Conservation (phyloP, 2,113 vertebrate genomes). For the Zonotrichia leucophrys region DNA sequence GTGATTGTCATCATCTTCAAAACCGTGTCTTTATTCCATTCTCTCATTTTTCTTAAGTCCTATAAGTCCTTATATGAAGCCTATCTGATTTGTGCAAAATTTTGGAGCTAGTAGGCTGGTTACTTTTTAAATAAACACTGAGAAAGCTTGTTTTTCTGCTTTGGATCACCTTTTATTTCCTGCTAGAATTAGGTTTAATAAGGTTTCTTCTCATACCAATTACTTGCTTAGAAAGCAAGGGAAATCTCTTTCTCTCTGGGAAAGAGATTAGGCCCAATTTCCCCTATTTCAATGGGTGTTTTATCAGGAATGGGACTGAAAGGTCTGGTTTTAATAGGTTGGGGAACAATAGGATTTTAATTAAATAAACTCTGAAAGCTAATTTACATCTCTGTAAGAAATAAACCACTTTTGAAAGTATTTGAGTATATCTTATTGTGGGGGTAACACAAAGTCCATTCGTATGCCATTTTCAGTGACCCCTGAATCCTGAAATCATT, state of each 20-base stretch:
- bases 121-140: not conserved
- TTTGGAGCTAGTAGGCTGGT: not conserved
- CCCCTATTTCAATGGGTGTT: not conserved
- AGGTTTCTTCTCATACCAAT: not conserved
- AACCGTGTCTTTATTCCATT: not conserved
- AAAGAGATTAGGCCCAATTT: not conserved
- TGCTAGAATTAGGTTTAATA: not conserved
- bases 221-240: not conserved
- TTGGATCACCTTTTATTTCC: not conserved
- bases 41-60: rapidly evolving
- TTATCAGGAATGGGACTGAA: not conserved
- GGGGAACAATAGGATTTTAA: not conserved
- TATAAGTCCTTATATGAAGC: not conserved
- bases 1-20: not conserved
- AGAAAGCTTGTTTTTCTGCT: not conserved
- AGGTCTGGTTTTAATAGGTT: not conserved
- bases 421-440: not conserved
- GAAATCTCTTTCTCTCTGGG: not conserved
- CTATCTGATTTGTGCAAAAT: not conserved
- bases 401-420: not conserved
- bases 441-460: not conserved
- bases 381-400: not conserved
- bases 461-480: not conserved
- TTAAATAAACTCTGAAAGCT: not conserved
- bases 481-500: not conserved